These are phyloP conservation scores for Steinernema feltiae DNA, from an alignment of 1,140 invertebrate genomes.

Conservation along the genomic window DNA sequence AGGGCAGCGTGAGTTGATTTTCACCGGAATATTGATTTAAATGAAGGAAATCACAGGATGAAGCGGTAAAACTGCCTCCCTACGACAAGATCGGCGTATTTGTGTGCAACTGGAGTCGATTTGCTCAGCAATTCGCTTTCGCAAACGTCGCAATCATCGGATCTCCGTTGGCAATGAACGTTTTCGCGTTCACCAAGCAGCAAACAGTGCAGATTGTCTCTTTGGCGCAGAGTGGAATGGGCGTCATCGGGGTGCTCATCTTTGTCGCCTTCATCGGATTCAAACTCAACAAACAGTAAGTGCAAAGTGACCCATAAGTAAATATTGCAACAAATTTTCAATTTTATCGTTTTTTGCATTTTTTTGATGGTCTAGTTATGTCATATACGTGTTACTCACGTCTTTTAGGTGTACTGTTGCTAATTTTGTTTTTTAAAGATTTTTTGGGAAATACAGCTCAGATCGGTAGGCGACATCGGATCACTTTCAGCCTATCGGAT, in stretches of 20 bases:
- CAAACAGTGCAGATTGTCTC: not conserved
- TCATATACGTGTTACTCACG: not conserved
- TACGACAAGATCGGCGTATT: constrained; percentile 19
- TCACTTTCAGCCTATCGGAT: too few species aligned
- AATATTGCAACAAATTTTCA: too few species aligned
- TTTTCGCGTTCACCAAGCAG: constrained; percentile 18
- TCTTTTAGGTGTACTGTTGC: too few species aligned
- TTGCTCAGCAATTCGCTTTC: constrained; percentile 39
- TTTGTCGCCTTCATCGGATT: constrained; percentile 14
- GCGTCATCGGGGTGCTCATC: constrained; percentile 5
- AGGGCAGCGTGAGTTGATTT: not conserved
- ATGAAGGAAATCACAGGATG: not conserved
- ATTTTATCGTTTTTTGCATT: too few species aligned
- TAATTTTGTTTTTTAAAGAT: too few species aligned
- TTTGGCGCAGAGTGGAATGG: not conserved
- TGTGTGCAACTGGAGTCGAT: constrained; percentile 40
- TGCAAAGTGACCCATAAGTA: too few species aligned
- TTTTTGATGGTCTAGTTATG: not conserved
- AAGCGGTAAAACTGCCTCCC: not conserved
- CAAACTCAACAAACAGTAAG: constrained; percentile 1
- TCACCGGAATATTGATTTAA: not conserved
- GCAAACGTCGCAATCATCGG: constrained; percentile 22
- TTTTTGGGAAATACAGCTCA: too few species aligned
- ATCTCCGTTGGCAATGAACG: not conserved
- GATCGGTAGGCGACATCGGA: too few species aligned